Evolutionary conservation across 2,888 invertebrate species (phyloP).

Genomic region (Philhelius pedissequus): DNA sequence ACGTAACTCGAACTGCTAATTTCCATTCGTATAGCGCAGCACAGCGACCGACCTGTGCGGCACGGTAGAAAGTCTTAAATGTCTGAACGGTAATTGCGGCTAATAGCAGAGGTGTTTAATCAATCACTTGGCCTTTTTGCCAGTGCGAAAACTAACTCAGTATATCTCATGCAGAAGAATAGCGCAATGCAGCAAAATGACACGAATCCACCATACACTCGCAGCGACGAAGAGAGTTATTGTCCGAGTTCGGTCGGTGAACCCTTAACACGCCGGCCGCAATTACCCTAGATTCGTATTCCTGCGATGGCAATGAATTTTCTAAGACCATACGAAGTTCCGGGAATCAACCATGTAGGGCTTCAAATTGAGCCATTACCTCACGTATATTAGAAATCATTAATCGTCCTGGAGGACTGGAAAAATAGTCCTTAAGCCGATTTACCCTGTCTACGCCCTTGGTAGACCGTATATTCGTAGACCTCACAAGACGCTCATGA

Average conservation of each 20-base stretch:
- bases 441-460: constrained; percentile 65
- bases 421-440: constrained; percentile 58
- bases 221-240: neutral
- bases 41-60: neutral
- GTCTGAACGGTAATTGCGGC: constrained; percentile 52
- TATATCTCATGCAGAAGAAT: neutral
- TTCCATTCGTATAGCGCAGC: neutral
- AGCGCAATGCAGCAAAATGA: constrained; percentile 14
- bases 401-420: constrained; percentile 32
- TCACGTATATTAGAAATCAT: constrained; percentile 36
- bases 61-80: constrained; percentile 58
- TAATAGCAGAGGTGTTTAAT: constrained; percentile 58
- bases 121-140: constrained; percentile 58
- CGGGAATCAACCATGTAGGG: constrained; percentile 50
- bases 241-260: constrained; percentile 46
- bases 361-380: constrained; percentile 63
- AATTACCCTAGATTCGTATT: constrained; percentile 52
- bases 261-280: constrained; percentile 26
- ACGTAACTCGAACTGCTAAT: constrained; percentile 58
- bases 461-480: neutral
- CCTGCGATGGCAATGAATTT: constrained; percentile 26
- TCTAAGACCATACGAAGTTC: constrained; percentile 23
- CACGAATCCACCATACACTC: constrained; percentile 7
- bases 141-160: constrained; percentile 14
- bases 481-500: constrained; percentile 63